Base-by-base conservation (phyloP, 2,888 invertebrate species). In the Podotricha telesiphe region DNA sequence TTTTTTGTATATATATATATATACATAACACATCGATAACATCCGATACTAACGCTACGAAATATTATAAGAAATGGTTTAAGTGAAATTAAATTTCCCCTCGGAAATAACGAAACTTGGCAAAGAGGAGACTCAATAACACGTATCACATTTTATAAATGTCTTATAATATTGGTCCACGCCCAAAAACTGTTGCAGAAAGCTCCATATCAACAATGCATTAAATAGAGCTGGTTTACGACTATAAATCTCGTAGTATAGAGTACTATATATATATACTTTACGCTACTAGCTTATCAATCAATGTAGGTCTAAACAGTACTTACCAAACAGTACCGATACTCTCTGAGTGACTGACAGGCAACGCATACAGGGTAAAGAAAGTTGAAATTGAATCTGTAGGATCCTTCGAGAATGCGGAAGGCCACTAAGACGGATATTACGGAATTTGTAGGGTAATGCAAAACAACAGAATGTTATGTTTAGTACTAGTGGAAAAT, bases 241-340 rank as follows among this genome's bases (percentile, higher is more conserved):
- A 37, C 68, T 53, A 63, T 65, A 69, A 65, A 69, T 67, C 47
- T 13, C 13, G 37, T 28, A 10, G 34, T 66, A 70, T 72, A 69
- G 70, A 70, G 63, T 65, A 55, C 58, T 66, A 28, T 28, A 28
- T 2, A 28, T 4, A 2, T 4, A 28, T 28, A 4, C 6, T 28
- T 28, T 28, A 2, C 17, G 51, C 13, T 22, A 15, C 20, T 51
- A 8, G 7, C 22, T 51, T 51, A 13, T 13, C 37, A 37, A 37
- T 37, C 37, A 37, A 37, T 37, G 8, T 37, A 37, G 10, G 28
- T 28, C 3, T 10, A 37, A 7, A 8, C 37, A 8, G 6, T 28
- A 28, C 2, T 28, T 5, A 5, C 2, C 2, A 28, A 28, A 28
- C 28, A 8, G 1, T 37, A 7, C 37, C 37, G 37, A 7, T 37